These are phyloP conservation scores for Oncorhynchus mykiss DNA, from an alignment of 2,113 vertebrate genomes.

Conservation along the genomic window DNA sequence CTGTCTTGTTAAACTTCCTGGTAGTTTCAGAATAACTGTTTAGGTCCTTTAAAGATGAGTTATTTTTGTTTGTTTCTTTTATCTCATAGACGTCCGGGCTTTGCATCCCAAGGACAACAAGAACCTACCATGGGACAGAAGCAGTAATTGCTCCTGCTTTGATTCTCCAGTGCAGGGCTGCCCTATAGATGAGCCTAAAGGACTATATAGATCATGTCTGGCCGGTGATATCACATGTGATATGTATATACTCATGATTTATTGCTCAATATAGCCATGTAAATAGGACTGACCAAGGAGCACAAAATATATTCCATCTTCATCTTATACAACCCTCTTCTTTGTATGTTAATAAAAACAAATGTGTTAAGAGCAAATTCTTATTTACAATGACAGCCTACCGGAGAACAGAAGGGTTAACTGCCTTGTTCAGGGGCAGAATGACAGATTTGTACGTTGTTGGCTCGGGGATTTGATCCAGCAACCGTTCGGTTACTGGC, in stretches of 20 bases:
- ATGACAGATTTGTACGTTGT: too few relatives aligned
- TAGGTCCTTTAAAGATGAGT: too few relatives aligned
- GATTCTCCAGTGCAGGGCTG: not conserved
- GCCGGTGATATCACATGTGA: slow-evolving; percentile 6
- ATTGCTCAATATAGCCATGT: slow-evolving; percentile 60
- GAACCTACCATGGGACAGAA: too few relatives aligned
- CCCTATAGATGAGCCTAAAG: not conserved
- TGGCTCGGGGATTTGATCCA: too few relatives aligned
- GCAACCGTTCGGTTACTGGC: too few relatives aligned
- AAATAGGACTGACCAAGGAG: slow-evolving; percentile 18
- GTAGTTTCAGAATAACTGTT: too few relatives aligned
- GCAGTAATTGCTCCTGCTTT: not conserved
- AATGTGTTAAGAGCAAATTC: too few relatives aligned
- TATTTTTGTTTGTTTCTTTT: too few relatives aligned
- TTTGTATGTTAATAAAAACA: not conserved
- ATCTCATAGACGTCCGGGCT: not conserved
- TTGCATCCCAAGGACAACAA: not conserved
- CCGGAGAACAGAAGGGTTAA: too few relatives aligned
- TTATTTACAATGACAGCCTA: too few relatives aligned
- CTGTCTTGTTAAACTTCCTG: too few relatives aligned
- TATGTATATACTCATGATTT: slow-evolving; percentile 42
- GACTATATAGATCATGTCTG: not conserved
- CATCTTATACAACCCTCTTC: not conserved
- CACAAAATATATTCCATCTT: slow-evolving; percentile 28
- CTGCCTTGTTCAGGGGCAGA: too few relatives aligned